phyloP scores from a whole-genome alignment of 2,888 invertebrate species.

The Dolichomitus sp. region DNA sequence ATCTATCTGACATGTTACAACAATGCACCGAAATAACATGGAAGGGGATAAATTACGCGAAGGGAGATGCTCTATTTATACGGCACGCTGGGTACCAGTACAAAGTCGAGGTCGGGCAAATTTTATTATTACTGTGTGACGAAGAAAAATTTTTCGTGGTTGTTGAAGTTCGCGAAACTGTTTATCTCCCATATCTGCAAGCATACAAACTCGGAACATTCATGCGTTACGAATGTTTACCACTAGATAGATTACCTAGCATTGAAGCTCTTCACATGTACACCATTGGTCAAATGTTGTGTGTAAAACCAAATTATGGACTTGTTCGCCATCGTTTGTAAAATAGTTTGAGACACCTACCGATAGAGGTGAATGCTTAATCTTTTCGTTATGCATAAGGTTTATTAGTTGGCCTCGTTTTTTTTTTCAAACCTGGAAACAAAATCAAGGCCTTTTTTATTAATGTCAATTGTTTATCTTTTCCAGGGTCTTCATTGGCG shows the following conservation, averaged over 20 bases:
- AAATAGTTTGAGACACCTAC: not conserved
- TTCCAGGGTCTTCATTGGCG: not conserved
- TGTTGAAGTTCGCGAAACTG: constrained; percentile 49
- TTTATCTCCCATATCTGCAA: constrained; percentile 32
- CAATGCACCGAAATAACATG: constrained; percentile 39
- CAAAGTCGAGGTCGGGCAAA: constrained; percentile 48
- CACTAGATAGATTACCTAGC: constrained; percentile 41
- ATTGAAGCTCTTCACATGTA: constrained; percentile 63
- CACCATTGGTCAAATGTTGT: constrained; percentile 42
- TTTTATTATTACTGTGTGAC: constrained; percentile 37
- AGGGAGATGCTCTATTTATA: constrained; percentile 55
- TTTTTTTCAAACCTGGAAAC: too few relatives aligned
- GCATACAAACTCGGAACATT: constrained; percentile 39
- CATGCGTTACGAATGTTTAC: constrained; percentile 45
- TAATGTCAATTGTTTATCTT: not conserved
- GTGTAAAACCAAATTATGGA: constrained; percentile 60
- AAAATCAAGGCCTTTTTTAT: not conserved
- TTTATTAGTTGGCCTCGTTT: too few relatives aligned
- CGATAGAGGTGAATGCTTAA: too few relatives aligned
- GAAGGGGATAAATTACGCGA: constrained; percentile 37
- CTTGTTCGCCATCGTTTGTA: constrained; percentile 37
- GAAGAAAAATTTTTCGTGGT: constrained; percentile 46
- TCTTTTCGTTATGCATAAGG: too few relatives aligned
- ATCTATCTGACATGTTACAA: constrained; percentile 2
- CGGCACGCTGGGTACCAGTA: constrained; percentile 45